phyloP scores from a whole-genome alignment of 2,888 invertebrate species.

The Drosophila helvetica region DNA sequence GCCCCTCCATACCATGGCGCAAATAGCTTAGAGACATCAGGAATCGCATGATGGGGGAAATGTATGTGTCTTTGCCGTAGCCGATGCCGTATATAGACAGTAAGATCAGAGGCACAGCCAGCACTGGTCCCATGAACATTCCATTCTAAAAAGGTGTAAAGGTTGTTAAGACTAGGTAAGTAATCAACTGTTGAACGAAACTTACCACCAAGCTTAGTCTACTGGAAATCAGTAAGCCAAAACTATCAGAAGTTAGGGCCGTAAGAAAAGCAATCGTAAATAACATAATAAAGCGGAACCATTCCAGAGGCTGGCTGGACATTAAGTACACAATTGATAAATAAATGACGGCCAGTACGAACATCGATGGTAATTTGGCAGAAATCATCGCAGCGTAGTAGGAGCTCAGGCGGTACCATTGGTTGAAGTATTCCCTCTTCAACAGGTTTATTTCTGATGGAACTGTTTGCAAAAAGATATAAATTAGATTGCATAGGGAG shows the following conservation, averaged over 20 bases:
- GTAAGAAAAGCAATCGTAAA: constrained; percentile 89
- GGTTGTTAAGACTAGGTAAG: neutral
- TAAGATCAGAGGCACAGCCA: constrained; percentile 94
- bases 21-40: constrained; percentile 93
- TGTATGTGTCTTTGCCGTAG: constrained; percentile 87
- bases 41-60: constrained; percentile 90
- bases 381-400: constrained; percentile 90
- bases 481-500: neutral
- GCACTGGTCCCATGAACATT: constrained; percentile 94
- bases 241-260: constrained; percentile 90
- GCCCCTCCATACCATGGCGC: constrained; percentile 92
- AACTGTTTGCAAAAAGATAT: constrained; percentile 85
- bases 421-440: constrained; percentile 92
- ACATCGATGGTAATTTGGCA: constrained; percentile 89
- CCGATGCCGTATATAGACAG: constrained; percentile 95
- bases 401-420: constrained; percentile 92
- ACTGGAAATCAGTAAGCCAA: constrained; percentile 90
- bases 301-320: constrained; percentile 91
- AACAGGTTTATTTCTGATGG: constrained; percentile 90
- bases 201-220: constrained; percentile 90
- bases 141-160: constrained; percentile 87
- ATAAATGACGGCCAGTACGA: constrained; percentile 88
- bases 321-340: constrained; percentile 89
- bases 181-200: constrained; percentile 55
- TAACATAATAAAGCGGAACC: constrained; percentile 88